Evolutionary conservation across 1,140 invertebrate species (phyloP), one percentile per base, ranked within the genome.

Genomic region (Drosophila bipectinata): DNA sequence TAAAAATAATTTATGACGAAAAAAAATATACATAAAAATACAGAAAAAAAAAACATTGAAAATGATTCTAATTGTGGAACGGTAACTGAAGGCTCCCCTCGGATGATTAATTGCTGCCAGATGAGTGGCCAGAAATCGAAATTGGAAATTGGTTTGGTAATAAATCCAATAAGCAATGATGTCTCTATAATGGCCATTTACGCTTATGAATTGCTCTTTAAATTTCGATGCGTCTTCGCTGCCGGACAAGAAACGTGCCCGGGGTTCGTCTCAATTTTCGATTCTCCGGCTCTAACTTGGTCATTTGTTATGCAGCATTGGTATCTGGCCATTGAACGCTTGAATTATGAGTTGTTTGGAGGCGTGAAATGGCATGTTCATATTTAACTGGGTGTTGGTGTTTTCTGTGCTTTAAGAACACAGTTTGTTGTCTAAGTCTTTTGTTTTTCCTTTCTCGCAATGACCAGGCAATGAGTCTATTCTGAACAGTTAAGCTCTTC

Each of bases 1-100:
- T 90, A 90, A 83, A 79, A 90, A 85, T 90, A 82, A 90, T 90
- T 82, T 90, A 90, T 90, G 87, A 90, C 77, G 80, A 90, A 84
- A 47, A 74, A 79, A 79, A 85, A 68, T 67, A 78, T 58, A 68
- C 48, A 72, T 69, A 79, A 90, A 89, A 89, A 87, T 78, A 72
- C 73, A 80, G 71, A 59, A 57, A 62, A 64, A 15, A 69, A 79
- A 47, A 47, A 34, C 30, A 61, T 37, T 37, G 34, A 55, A 48
- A 47, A 71, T 66, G 45, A 71, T 85, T 84, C 68, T 87, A 71
- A 78, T 82, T 78, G 71, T 68, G 72, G 78, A 87, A 87, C 82
- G 82, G 83, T 82, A 88, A 71, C 64, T 87, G 78, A 88, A 80
- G 71, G 60, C 67, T 39, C 44, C 15, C 48, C 63, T 15, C 26